Base-by-base conservation (phyloP, 2,888 invertebrate genomes). In the Thera britannica region DNA sequence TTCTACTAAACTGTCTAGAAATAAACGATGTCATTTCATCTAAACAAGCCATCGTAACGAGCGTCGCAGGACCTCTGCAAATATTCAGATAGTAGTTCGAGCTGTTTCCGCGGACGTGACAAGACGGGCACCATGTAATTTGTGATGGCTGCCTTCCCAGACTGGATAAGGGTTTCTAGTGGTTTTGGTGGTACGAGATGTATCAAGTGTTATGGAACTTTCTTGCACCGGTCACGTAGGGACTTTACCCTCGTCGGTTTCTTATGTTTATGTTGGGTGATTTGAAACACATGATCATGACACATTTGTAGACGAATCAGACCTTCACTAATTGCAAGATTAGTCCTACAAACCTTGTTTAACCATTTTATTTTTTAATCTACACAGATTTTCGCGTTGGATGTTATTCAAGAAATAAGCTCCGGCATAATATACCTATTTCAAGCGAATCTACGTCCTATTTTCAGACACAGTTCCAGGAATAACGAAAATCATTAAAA, bases 151-250 rank as follows among this genome's bases (percentile, higher is more conserved):
- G 71, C 60, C 62, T 65, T 58, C 60, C 67, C 73, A 65, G 60
- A 65, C 70, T 60, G 71, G 74, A 73, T 74, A 75, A 75, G 71
- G 65, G 69, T 59, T 65, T 69, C 58, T 60, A 65, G 70, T 69
- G 65, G 61, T 61, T 68, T 46, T 60, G 34, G 56, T 34, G 55
- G 64, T 61, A 63, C 38, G 6, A 59, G 51, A 52, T 48, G 57
- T 61, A 52, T 58, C 66, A 66, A 62, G 66, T 62, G 62, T 62
- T 62, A 7, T 36, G 48, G 58, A 60, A 60, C 55, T 62, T 67
- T 62, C 44, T 56, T 49, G 63, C 41, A 51, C 41, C 59, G 44
- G 65, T 65, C 58, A 69, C 68, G 65, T 65, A 64, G 55, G 38
- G 34, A 57, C 44, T 48, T 48, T 44, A 62, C 65, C 62, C 65